These are phyloP conservation scores for Epinephelus cyanopodus DNA, from an alignment of 2,113 vertebrate species.

Conservation along the genomic window DNA sequence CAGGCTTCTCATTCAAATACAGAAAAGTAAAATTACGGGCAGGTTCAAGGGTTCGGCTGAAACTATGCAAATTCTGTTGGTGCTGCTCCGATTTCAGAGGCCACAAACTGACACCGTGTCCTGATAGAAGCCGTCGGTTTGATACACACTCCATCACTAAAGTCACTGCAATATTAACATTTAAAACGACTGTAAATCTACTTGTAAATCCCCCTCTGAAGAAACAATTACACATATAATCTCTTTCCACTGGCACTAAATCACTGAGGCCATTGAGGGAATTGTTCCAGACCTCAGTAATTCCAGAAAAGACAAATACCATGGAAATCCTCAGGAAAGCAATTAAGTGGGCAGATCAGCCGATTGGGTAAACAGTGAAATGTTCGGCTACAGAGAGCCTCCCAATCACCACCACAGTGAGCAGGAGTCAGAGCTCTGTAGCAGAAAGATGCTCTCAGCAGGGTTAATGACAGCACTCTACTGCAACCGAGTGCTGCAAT, in stretches of 20 bases:
- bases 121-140: too few relatives aligned
- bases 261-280: background rate
- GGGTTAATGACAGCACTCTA: slow-evolving; percentile 94
- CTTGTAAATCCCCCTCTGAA: background rate
- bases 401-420: slow-evolving; percentile 67
- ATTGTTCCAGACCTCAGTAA: rapidly evolving
- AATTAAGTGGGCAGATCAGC: background rate
- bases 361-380: background rate
- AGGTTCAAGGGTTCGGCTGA: background rate
- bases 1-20: background rate
- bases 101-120: background rate
- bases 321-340: background rate
- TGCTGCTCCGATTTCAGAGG: background rate
- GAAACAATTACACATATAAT: background rate
- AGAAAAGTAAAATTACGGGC: background rate
- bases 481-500: slow-evolving; percentile 90
- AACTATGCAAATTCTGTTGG: background rate
- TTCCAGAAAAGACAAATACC: background rate
- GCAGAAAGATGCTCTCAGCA: slow-evolving; percentile 91
- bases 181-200: background rate
- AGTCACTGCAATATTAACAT: background rate
- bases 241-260: background rate
- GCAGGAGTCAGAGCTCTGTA: slow-evolving; percentile 63
- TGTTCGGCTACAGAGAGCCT: slow-evolving; percentile 83
- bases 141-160: background rate